Conservation (phyloP, 2,113 vertebrate species). For the Nibea coibor region DNA sequence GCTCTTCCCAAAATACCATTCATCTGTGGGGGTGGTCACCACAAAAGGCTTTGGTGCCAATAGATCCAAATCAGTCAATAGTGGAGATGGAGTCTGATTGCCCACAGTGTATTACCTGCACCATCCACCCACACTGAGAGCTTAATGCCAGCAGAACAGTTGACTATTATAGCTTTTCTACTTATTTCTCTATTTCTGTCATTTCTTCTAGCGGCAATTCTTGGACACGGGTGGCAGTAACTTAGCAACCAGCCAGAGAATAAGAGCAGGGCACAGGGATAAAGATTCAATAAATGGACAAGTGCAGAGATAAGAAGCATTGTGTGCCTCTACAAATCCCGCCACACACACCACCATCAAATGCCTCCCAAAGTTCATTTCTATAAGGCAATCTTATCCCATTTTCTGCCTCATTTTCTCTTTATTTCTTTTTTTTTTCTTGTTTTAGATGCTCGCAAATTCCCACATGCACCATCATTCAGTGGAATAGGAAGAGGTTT, state of each 20-base stretch:
- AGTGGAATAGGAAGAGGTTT: not conserved
- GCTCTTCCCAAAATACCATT: constrained; percentile 63
- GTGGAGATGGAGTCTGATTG: constrained; percentile 35
- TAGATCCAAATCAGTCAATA: constrained; percentile 66
- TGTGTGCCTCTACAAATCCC: constrained; percentile 43
- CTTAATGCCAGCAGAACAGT: constrained; percentile 58
- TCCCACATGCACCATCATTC: not conserved
- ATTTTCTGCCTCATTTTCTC: constrained; percentile 44
- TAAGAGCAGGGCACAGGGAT: constrained; percentile 57
- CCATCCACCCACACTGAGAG: constrained; percentile 52
- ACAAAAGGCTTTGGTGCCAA: constrained; percentile 29
- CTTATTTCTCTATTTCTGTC: constrained; percentile 73
- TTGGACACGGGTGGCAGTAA: constrained; percentile 77
- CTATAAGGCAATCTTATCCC: constrained; percentile 19
- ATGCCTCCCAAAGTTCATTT: constrained; percentile 38
- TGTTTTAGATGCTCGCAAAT: constrained; percentile 36
- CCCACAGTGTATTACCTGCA: constrained; percentile 50
- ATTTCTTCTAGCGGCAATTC: constrained; percentile 57
- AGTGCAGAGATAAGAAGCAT: constrained; percentile 71
- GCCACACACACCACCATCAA: not conserved
- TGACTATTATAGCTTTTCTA: constrained; percentile 67
- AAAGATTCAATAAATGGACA: constrained; percentile 77
- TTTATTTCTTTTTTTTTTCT: not conserved
- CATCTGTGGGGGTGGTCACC: constrained; percentile 44
- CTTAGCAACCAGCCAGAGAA: constrained; percentile 82